Evolutionary conservation across 2,888 invertebrate genomes (phyloP).

Genomic region (Acanthoscelides obtectus): DNA sequence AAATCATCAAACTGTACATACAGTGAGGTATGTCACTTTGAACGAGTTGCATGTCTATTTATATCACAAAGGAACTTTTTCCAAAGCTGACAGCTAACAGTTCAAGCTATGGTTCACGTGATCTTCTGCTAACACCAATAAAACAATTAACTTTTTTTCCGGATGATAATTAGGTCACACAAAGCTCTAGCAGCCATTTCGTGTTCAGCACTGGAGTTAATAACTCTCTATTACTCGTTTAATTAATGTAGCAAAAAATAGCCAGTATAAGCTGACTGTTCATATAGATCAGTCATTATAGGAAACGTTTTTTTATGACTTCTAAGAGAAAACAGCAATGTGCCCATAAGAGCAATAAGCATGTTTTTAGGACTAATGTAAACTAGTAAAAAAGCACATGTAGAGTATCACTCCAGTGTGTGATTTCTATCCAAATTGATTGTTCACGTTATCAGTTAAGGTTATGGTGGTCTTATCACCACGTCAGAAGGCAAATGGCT

Average conservation of each 20-base stretch:
- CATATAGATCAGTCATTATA: neutral
- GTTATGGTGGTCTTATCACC: too few relatives aligned
- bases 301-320: too few relatives aligned
- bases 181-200: neutral
- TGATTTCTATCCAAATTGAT: too few relatives aligned
- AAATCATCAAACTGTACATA: too few relatives aligned
- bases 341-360: too few relatives aligned
- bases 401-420: too few relatives aligned
- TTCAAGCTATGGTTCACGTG: neutral
- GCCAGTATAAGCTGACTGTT: neutral
- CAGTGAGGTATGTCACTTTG: too few relatives aligned
- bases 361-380: too few relatives aligned
- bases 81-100: neutral
- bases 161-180: neutral
- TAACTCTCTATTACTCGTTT: neutral
- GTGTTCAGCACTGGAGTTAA: neutral
- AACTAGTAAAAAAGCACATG: too few relatives aligned
- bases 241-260: neutral
- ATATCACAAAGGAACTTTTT: neutral
- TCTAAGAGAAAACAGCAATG: too few relatives aligned
- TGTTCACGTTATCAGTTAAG: too few relatives aligned
- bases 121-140: neutral
- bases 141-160: neutral
- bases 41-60: neutral
- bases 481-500: too few relatives aligned